These are phyloP conservation scores for Hyperopisus bebe DNA, from an alignment of 2,113 vertebrate species.

Conservation along the genomic window DNA sequence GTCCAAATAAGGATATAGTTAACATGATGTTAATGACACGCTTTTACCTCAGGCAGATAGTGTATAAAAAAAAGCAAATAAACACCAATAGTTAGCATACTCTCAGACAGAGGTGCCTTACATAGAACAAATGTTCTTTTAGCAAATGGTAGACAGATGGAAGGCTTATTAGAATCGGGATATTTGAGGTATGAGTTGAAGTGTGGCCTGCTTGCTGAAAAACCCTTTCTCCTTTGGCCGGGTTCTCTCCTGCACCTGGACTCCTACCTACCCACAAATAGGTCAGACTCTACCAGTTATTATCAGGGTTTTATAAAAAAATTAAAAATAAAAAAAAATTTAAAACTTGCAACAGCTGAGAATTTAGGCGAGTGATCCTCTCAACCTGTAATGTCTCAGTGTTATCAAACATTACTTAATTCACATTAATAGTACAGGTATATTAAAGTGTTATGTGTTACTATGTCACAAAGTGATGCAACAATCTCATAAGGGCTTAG, in stretches of 20 bases:
- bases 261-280: neutral
- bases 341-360: neutral
- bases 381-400: neutral
- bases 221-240: neutral
- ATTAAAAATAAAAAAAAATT: no score
- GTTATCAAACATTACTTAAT: neutral
- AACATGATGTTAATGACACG: neutral
- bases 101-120: neutral
- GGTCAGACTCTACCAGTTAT: neutral
- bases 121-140: neutral
- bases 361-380: neutral
- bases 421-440: neutral
- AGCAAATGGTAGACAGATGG: conserved; percentile 9
- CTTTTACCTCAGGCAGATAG: neutral
- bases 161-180: neutral
- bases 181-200: neutral
- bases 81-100: neutral
- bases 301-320: neutral
- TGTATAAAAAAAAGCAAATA: neutral
- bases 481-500: neutral
- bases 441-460: neutral
- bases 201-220: neutral
- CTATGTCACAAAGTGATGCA: neutral
- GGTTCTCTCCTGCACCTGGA: neutral
- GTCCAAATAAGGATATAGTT: neutral